Conservation (phyloP, 2,113 vertebrate species). For the Leucosticte australis region DNA sequence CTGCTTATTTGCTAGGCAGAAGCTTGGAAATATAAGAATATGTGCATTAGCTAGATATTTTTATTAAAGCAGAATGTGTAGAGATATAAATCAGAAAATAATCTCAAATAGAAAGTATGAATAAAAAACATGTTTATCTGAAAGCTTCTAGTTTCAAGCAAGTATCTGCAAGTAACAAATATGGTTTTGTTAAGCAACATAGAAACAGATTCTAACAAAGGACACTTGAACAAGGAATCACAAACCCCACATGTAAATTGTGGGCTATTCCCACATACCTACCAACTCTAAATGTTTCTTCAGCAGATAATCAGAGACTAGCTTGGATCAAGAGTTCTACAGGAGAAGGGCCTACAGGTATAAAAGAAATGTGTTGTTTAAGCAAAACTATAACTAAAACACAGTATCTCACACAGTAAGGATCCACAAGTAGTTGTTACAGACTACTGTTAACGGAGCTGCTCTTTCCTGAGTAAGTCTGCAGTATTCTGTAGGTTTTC, state of each 20-base stretch:
- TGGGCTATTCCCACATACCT: not conserved
- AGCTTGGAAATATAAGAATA: not conserved
- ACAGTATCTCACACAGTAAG: not conserved
- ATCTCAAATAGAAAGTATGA: not conserved
- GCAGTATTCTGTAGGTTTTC: not conserved
- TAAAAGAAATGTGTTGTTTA: not conserved
- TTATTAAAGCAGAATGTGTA: not conserved
- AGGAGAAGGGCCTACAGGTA: not conserved
- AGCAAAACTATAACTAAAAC: not conserved
- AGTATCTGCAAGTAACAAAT: not conserved
- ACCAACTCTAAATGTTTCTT: conserved; percentile 15
- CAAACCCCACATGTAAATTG: not conserved
- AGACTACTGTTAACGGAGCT: not conserved
- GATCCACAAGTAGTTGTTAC: not conserved
- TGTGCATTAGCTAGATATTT: not conserved
- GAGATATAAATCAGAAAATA: not conserved
- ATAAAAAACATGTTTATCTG: not conserved
- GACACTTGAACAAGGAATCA: not conserved
- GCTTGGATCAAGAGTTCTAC: conserved; percentile 35
- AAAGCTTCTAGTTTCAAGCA: conserved; percentile 33
- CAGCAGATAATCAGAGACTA: conserved; percentile 28
- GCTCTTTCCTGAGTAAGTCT: not conserved
- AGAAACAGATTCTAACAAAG: not conserved
- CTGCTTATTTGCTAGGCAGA: not conserved
- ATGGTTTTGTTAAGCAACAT: not conserved